Evolutionary conservation across 2,888 invertebrate genomes (phyloP).

Genomic region (Listrodromus nycthemerus): DNA sequence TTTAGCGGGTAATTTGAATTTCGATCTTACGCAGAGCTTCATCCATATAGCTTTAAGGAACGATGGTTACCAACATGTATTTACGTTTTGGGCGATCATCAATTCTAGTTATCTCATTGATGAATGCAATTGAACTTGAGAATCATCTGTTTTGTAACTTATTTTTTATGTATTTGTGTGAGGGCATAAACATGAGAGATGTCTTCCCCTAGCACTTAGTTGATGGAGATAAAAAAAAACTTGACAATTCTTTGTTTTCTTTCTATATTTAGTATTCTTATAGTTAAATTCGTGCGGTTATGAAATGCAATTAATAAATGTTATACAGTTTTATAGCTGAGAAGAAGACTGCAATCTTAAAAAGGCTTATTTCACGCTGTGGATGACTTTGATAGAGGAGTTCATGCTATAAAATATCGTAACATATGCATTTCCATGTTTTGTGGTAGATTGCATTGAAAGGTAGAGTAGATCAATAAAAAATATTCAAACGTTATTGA

Average conservation of each 20-base stretch:
- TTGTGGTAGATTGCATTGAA: not conserved
- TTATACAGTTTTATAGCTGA: not conserved
- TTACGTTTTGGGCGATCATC: not conserved
- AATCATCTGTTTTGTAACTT: not conserved
- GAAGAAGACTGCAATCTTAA: not conserved
- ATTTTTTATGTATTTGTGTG: not conserved
- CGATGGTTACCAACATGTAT: not conserved
- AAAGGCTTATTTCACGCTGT: not conserved
- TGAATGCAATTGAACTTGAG: not conserved
- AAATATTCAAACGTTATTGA: constrained; percentile 15
- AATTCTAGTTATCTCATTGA: not conserved
- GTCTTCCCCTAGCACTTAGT: too few relatives aligned
- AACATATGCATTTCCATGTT: constrained; percentile 16
- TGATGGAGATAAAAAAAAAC: not conserved
- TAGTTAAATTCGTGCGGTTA: constrained; percentile 26
- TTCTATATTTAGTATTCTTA: not conserved
- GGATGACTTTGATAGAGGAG: not conserved
- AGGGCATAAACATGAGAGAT: not conserved
- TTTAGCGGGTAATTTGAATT: constrained; percentile 35
- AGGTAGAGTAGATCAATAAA: constrained; percentile 12
- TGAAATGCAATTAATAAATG: constrained; percentile 1
- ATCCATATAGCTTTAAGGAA: not conserved
- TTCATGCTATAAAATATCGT: constrained; percentile 24
- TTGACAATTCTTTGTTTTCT: not conserved
- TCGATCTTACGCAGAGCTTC: not conserved